Evolutionary conservation across 2,888 invertebrate species (phyloP).

Genomic region (Orchestes rusci): DNA sequence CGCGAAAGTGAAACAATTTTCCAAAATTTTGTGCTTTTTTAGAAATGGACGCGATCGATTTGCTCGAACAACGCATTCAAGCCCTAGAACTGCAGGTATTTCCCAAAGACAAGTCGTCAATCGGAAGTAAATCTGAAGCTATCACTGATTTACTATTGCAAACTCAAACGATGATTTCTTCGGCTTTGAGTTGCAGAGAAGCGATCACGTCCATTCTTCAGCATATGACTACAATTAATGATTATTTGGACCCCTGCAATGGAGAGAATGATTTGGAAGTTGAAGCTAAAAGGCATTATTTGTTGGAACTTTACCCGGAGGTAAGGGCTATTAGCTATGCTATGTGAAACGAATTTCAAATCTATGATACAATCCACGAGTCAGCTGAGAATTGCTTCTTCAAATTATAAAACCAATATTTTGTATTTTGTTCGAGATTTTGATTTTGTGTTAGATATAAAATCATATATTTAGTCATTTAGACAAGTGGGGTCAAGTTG

Average conservation of each 20-base stretch:
- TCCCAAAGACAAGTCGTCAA: constrained; percentile 32
- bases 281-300: constrained; percentile 45
- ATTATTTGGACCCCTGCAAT: constrained; percentile 41
- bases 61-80: constrained; percentile 45
- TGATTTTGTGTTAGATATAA: not conserved
- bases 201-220: constrained; percentile 44
- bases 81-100: constrained; percentile 45
- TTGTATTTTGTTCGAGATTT: not conserved
- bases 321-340: constrained; percentile 6
- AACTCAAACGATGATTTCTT: constrained; percentile 46
- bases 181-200: constrained; percentile 48
- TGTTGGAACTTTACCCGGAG: constrained; percentile 45
- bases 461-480: not conserved
- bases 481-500: not conserved
- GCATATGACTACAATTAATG: constrained; percentile 45
- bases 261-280: constrained; percentile 43
- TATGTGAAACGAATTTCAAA: too few relatives aligned
- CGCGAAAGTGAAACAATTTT: not conserved
- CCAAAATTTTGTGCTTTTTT: not conserved
- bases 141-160: constrained; percentile 45
- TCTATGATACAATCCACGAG: not conserved
- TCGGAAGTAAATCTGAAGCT: constrained; percentile 33
- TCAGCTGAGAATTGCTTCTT: too few relatives aligned
- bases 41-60: constrained; percentile 35
- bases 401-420: not conserved